Percentiles rank a stretch among this genome's conserved stretches.
phyloP scores from a whole-genome alignment of 1,140 invertebrate species.

The Cydia fagiglandana region DNA sequence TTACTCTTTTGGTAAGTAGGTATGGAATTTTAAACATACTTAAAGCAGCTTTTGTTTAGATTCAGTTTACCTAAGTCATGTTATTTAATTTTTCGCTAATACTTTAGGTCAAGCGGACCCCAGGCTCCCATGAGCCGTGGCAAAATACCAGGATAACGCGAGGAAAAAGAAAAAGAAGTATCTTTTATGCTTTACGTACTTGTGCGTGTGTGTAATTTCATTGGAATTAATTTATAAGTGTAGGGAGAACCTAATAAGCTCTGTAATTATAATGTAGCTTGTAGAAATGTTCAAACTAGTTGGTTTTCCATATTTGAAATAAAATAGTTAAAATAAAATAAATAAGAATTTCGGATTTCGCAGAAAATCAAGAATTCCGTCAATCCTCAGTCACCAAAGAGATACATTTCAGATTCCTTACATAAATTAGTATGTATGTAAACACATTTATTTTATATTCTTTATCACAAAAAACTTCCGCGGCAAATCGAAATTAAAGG shows the following conservation, averaged over 20 bases:
- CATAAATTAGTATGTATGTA: neutral
- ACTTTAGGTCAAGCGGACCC: too few species aligned
- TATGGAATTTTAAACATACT: neutral
- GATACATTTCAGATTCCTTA: neutral
- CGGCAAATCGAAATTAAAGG: neutral
- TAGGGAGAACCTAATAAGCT: too few species aligned
- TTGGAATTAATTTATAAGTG: too few species aligned
- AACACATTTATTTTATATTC: constrained; percentile 2
- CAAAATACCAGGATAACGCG: too few species aligned
- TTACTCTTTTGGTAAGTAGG: neutral
- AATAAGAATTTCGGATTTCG: neutral
- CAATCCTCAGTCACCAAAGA: neutral
- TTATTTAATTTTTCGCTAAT: too few species aligned
- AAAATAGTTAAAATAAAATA: neutral
- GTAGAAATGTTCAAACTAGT: neutral
- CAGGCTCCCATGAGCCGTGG: too few species aligned
- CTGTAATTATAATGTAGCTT: too few species aligned
- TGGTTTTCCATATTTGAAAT: neutral
- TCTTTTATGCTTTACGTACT: too few species aligned
- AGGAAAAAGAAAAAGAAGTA: too few species aligned
- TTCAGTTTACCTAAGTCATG: too few species aligned
- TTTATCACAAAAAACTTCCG: neutral
- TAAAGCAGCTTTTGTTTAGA: too few species aligned
- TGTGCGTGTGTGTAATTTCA: too few species aligned
- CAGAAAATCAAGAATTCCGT: neutral